Percentiles rank a stretch among this genome's conserved stretches.
Conservation (phyloP, 2,797 vertebrate species). For the Spondyliosoma cantharus region DNA sequence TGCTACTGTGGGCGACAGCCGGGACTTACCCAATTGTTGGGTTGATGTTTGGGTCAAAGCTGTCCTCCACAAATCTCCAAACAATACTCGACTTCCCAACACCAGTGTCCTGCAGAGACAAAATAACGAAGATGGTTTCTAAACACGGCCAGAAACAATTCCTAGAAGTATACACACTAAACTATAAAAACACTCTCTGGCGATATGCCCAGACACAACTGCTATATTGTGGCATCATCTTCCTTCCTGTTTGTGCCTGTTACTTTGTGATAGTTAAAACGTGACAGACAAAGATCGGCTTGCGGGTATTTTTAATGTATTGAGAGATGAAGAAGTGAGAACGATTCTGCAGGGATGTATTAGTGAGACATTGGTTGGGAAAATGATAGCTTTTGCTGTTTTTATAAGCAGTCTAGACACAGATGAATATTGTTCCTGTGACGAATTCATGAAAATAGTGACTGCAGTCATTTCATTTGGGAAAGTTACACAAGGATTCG, state of each 20-base stretch:
- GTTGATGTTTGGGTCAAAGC: slow-evolving; percentile 98
- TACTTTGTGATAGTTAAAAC: slow-evolving; percentile 2
- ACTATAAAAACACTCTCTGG: slow-evolving; percentile 29
- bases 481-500: neutral
- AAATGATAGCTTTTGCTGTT: neutral
- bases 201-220: slow-evolving; percentile 5
- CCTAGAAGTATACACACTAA: slow-evolving; percentile 5
- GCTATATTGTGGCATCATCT: neutral
- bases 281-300: neutral
- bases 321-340: neutral
- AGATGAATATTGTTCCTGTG: neutral
- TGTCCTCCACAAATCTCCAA: slow-evolving; percentile 97
- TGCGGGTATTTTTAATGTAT: neutral
- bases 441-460: neutral
- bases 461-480: slow-evolving; percentile 4
- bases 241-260: neutral
- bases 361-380: neutral
- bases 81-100: slow-evolving; percentile 93
- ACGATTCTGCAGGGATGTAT: neutral
- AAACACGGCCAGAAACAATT: slow-evolving; percentile 32
- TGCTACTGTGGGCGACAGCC: neutral
- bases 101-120: slow-evolving; percentile 84
- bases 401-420: neutral
- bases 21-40: slow-evolving; percentile 95
- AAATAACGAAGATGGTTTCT: slow-evolving; percentile 36